A percentile compares a stretch with the other conserved stretches of the same genome.
These are phyloP conservation scores for Gallinago media DNA, from an alignment of 2,113 vertebrate species.

Conservation along the genomic window DNA sequence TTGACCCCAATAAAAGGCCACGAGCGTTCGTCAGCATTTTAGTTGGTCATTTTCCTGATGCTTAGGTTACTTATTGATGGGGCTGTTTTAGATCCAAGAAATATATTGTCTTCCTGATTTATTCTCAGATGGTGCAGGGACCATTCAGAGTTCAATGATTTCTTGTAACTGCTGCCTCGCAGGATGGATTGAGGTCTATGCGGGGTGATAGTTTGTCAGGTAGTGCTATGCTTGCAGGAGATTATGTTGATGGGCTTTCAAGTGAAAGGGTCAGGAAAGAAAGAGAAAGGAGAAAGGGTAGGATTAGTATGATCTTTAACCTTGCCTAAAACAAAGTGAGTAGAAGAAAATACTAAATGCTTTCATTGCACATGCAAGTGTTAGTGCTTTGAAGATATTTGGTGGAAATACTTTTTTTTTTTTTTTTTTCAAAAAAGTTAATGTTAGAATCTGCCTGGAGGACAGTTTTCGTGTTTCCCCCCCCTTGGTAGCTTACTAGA, in stretches of 20 bases:
- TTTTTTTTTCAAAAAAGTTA: neutral
- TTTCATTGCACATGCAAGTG: neutral
- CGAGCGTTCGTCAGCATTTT: constrained; percentile 56
- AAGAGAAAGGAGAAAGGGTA: constrained; percentile 40
- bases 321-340: constrained; percentile 4
- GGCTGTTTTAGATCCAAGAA: constrained; percentile 60
- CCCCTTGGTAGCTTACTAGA: neutral
- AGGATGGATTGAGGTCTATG: constrained; percentile 48
- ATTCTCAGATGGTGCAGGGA: constrained; percentile 42
- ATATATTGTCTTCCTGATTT: constrained; percentile 70
- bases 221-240: constrained; percentile 40
- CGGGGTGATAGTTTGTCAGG: neutral
- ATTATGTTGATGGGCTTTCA: constrained; percentile 71
- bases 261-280: constrained; percentile 64
- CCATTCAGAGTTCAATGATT: constrained; percentile 48
- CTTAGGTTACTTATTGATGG: constrained; percentile 69
- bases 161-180: constrained; percentile 31
- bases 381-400: constrained; percentile 1
- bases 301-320: constrained; percentile 70
- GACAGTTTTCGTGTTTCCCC: neutral
- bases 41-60: constrained; percentile 63
- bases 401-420: neutral
- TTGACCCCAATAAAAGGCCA: constrained; percentile 63
- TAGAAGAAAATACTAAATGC: constrained; percentile 35
- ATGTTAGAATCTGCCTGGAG: neutral